Base-by-base conservation (phyloP, 2,888 invertebrate genomes). In the Thereva nobilitata region DNA sequence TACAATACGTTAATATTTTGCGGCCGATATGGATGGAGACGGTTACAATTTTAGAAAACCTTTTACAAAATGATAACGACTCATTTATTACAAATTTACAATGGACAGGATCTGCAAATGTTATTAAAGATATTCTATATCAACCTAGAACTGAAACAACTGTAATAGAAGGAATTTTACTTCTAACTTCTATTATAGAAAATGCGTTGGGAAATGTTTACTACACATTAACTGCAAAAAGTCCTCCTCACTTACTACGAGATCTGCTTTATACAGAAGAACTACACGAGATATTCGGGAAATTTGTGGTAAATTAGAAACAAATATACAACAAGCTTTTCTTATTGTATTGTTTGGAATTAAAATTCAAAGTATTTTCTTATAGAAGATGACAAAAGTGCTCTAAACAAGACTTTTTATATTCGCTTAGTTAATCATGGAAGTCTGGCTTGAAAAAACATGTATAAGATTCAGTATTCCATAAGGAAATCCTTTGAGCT, bases 231-330 rank as follows among this genome's bases (percentile, higher is more conserved):
- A 71, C 73, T 0, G 52, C 68, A 5, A 71, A 69, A 12, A 40
- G 66, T 23, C 74, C 75, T 8, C 84, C 84, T 40, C 82, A 82
- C 70, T 76, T 84, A 66, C 71, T 84, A 45, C 79, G 80, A 70
- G 83, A 83, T 73, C 73, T 84, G 10, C 73, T 84, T 6, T 73
- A 75, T 9, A 79, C 82, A 1, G 7, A 45, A 8, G 79, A 82
- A 68, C 70, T 83, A 4, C 53, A 59, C 5, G 67, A 75, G 9
- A 63, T 78, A 38, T 76, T 84, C 67, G 82, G 82, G n/a, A 42
- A 59, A 61, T 71, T 75, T 61, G 75, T 78, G 67, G 82, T 83
- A 75, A 75, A 75, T 67, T 9, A 23, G 1, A 2, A 23, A 23
- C 23, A 23, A 23, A 23, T 23, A 23, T 23, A 23, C 2, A 23